phyloP scores from a whole-genome alignment of 2,113 vertebrate genomes.

The Halcyon senegalensis region DNA sequence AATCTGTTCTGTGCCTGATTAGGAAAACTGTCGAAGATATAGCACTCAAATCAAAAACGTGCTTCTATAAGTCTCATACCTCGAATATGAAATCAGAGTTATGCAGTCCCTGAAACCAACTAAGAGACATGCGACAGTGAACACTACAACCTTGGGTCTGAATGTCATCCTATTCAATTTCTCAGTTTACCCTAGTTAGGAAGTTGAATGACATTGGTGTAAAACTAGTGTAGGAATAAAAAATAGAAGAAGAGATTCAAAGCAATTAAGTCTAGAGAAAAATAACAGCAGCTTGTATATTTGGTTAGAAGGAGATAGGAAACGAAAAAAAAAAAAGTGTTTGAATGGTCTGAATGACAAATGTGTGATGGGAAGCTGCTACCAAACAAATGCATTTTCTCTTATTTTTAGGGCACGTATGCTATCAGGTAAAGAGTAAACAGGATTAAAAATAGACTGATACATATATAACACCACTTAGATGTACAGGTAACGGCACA shows the following conservation, averaged over 20 bases:
- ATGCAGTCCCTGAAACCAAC: not conserved
- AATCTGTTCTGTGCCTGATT: not conserved
- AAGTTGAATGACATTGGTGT: not conserved
- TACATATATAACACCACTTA: not conserved
- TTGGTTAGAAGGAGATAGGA: not conserved
- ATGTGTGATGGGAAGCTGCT: not conserved
- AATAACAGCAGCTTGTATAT: not conserved
- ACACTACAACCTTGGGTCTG: not conserved
- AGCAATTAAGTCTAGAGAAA: not conserved
- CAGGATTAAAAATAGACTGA: not conserved
- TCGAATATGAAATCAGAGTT: not conserved
- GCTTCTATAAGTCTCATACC: not conserved
- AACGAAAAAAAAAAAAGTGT: not conserved
- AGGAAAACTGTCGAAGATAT: not conserved
- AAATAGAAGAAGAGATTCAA: not conserved
- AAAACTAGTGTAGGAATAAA: not conserved
- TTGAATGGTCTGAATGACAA: not conserved
- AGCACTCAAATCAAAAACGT: accelerated
- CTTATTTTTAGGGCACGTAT: not conserved
- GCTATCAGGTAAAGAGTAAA: not conserved
- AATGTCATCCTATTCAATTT: not conserved
- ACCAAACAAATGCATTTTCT: not conserved
- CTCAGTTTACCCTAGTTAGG: not conserved
- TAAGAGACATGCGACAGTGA: not conserved
- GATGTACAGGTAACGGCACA: not conserved